Base-by-base conservation (phyloP, 2,888 invertebrate genomes). In the Chrysolina americana region DNA sequence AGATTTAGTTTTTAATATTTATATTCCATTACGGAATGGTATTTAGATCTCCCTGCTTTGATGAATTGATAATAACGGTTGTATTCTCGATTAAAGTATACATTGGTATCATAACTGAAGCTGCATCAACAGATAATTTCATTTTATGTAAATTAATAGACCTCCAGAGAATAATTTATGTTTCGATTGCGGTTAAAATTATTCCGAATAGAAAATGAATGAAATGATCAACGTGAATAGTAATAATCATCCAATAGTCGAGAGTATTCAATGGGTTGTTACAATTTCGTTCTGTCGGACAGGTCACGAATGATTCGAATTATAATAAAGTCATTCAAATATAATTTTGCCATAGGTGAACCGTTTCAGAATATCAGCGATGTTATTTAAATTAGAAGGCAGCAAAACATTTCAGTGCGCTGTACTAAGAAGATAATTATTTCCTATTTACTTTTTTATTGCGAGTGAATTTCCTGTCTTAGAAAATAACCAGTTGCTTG, bases 121-220 rank as follows among this genome's bases (percentile, higher is more conserved):
- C 48, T 56, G 41, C 48, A 17, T 36, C 53, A 19, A 68, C 53
- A 56, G 28, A 68, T 68, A 53, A 68, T 68, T 41, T n/a, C 0
- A 21, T 68, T 68, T 59, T 21, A 56, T 41, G 36, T 53, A 41
- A 68, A 68, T 68, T 59, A 59, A 68, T 68, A 56, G 19, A 68
- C 59, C 59, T 23, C 13, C 19, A 59, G 59, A 59, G 28, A 59
- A 28, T n/a, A n/a, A 59, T 59, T 59, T n/a, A n/a, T 9, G 21
- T 53, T 53, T 21, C 5, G 53, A 53, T 21, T 53, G 11, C 53
- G 17, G n/a, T 28, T 28, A n/a, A 36, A 36, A 59, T 13, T 15
- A n/a, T 28, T 23, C 1, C 10, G 28, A 36, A 59, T 36, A 11
- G 13, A 13, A 53, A 21, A 53, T 21, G 21, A 11, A 23, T 53